phyloP scores from a whole-genome alignment of 2,797 vertebrate genomes.

The Trachurus trachurus region DNA sequence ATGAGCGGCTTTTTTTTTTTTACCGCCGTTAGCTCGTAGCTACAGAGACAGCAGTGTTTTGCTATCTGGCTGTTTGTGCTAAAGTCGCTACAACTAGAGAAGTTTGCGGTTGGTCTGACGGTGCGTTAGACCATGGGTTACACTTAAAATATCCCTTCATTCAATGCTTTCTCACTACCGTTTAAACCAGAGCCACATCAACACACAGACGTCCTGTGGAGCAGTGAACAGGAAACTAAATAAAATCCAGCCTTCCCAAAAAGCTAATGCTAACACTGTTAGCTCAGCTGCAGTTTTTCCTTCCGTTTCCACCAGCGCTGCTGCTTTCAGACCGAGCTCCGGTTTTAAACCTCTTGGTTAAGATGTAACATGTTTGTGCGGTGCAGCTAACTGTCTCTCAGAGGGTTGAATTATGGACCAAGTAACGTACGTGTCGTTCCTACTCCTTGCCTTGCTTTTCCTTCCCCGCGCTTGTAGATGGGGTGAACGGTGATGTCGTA shows the following conservation, averaged over 20 bases:
- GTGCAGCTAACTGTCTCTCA: constrained; percentile 64
- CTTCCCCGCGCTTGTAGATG: constrained; percentile 92
- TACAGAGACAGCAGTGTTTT: too few species aligned
- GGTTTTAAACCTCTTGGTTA: constrained; percentile 32
- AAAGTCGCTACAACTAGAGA: too few species aligned
- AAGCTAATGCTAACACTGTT: too few species aligned
- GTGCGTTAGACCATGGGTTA: too few species aligned
- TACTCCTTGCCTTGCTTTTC: constrained; percentile 96
- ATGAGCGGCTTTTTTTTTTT: too few species aligned
- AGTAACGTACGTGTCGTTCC: constrained; percentile 96
- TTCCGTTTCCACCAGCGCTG: constrained; percentile 4
- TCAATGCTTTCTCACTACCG: not conserved
- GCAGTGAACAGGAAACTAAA: too few species aligned
- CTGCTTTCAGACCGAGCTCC: constrained; percentile 1
- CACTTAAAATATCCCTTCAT: too few species aligned
- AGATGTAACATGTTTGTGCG: constrained; percentile 48
- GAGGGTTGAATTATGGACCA: constrained; percentile 84
- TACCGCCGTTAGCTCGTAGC: too few species aligned
- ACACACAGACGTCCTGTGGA: not conserved
- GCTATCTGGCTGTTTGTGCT: too few species aligned
- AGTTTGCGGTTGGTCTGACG: too few species aligned
- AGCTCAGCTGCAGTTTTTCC: constrained; percentile 6
- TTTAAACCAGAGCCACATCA: not conserved
- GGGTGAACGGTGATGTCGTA: constrained; percentile 93
- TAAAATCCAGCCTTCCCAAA: too few species aligned